A percentile compares a stretch with the other conserved stretches of the same genome.
These are phyloP conservation scores for Petroica traversi DNA, from an alignment of 2,113 vertebrate genomes.

Conservation along the genomic window DNA sequence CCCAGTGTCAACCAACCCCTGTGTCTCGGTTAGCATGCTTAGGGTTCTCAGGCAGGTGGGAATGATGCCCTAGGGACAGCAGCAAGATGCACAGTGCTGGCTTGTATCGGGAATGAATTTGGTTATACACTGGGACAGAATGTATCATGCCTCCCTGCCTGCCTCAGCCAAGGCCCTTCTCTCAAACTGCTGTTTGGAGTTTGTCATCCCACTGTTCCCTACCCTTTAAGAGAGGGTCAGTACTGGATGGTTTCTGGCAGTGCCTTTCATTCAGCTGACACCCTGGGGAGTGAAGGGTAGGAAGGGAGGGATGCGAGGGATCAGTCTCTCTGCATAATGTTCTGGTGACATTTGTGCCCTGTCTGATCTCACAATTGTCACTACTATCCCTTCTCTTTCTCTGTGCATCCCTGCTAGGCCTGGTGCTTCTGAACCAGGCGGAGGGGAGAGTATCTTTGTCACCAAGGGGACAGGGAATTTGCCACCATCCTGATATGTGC, in stretches of 20 bases:
- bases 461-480: neutral
- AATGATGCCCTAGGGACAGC: neutral
- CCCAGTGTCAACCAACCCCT: neutral
- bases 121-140: neutral
- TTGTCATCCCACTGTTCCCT: neutral
- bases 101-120: neutral
- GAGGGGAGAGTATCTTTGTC: neutral
- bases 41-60: neutral
- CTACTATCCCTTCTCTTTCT: neutral
- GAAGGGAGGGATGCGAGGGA: neutral
- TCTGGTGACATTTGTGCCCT: neutral
- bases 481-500: rapidly evolving
- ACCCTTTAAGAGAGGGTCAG: neutral
- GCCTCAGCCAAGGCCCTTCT: neutral
- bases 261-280: neutral
- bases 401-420: neutral
- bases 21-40: neutral
- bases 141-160: neutral
- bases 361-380: neutral
- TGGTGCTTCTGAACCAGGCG: neutral
- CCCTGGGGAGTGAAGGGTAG: neutral
- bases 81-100: neutral
- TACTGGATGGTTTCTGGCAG: neutral
- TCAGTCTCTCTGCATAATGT: neutral
- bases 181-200: neutral